phyloP scores from a whole-genome alignment of 2,113 vertebrate genomes.

The Zosterops lateralis region DNA sequence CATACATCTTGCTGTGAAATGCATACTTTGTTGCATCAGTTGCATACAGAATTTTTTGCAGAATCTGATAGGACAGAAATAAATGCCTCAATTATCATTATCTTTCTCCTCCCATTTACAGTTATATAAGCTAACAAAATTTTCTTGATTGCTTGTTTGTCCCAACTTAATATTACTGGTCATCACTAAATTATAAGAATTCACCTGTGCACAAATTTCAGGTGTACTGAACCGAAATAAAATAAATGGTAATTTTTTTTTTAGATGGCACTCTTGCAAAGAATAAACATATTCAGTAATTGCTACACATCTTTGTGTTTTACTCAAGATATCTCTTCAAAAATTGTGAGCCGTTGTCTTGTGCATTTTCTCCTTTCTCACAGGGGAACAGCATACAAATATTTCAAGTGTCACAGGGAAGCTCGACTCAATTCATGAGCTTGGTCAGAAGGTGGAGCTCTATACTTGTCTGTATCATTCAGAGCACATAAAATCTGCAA shows the following conservation, averaged over 20 bases:
- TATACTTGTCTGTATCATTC: constrained; percentile 61
- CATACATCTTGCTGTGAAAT: not conserved
- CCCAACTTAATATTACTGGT: not conserved
- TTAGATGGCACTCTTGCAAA: not conserved
- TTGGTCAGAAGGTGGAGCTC: constrained; percentile 80
- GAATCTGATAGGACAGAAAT: not conserved
- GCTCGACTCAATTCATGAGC: constrained; percentile 30
- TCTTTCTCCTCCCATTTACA: not conserved
- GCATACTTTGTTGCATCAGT: not conserved
- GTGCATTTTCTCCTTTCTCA: constrained; percentile 17
- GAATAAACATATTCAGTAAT: not conserved
- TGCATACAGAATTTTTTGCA: not conserved
- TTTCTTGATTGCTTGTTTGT: not conserved
- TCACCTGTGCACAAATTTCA: not conserved
- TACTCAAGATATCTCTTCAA: not conserved
- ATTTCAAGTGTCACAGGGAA: not conserved
- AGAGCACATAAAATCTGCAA: constrained; percentile 10
- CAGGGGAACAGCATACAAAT: not conserved
- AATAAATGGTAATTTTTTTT: not conserved
- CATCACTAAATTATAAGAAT: not conserved
- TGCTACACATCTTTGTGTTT: not conserved
- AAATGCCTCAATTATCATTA: not conserved
- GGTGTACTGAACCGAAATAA: not conserved
- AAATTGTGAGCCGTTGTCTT: not conserved
- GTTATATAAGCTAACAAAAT: not conserved